Evolutionary conservation across 1,140 invertebrate species (phyloP), one percentile per base, ranked within the genome.

Genomic region (Berghia stephanieae): DNA sequence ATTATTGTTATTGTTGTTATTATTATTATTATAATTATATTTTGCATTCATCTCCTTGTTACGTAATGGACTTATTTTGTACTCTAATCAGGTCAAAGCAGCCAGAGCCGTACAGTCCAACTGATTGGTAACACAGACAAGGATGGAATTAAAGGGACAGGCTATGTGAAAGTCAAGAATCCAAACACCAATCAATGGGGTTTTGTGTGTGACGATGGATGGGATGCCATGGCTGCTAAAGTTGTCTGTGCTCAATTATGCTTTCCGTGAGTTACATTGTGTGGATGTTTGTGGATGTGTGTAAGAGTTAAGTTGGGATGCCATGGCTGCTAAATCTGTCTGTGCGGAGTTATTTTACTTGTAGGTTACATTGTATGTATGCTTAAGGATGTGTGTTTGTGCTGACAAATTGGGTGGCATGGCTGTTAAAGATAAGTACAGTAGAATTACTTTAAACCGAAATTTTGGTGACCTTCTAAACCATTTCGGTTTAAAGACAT

Each of bases 201-300:
- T 1, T 94, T 93, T 0, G 90, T 95, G 18, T 95, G 94, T 85
- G 94, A 95, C 83, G 94, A 95, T 83, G 92, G 93, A 82, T 95
- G 95, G 82, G 92, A 92, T 42, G 86, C 90, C 24, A 90, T 91
- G 69, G 91, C 93, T 8, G 94, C 94, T 0, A 89, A 90, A 38
- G 94, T 98, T 3, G 93, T 96, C 13, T 98, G 97, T 89, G 91
- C 92, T 68, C 92, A 94, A 85, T 88, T 97, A 55, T 95, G 95
- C 66, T 87, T 79, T 90, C 90, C 82, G 86, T 87, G 76, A 83
- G 78, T 84, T 4, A 66, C 24, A 2, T n/a, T 63, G 31, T 55
- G 75, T 69, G 31, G 1, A 60, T 69, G 44, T 16, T 27, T 18
- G 16, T 24, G 4, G 8, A n/a, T 24, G 13, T 13, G 10, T 63